Percentiles rank a stretch among this genome's conserved stretches.
Evolutionary conservation across 1,140 invertebrate genomes (phyloP).

Genomic region (fruit fly (Drosophila melanogaster)): DNA sequence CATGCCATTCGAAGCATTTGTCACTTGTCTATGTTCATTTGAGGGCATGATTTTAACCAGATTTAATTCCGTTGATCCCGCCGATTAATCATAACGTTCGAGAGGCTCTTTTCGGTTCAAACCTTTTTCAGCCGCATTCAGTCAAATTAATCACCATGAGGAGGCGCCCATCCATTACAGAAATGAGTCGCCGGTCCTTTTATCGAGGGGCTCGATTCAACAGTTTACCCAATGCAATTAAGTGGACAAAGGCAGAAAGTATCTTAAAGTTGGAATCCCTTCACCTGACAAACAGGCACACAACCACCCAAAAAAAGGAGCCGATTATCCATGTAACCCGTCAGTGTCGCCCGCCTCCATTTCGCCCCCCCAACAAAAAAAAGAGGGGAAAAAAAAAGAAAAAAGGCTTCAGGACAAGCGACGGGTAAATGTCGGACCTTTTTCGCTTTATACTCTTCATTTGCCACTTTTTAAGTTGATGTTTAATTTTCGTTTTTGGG

Average conservation of each 20-base stretch:
- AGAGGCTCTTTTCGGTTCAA: background rate
- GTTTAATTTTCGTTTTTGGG: conserved; percentile 41
- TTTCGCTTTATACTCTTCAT: conserved; percentile 29
- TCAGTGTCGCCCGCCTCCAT: conserved; percentile 5
- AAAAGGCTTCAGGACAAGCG: conserved; percentile 9
- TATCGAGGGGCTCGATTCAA: conserved; percentile 27
- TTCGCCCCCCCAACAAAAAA: background rate
- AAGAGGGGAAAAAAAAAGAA: background rate
- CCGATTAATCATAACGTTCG: conserved; percentile 34
- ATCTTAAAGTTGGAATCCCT: conserved; percentile 19
- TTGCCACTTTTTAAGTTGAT: conserved; percentile 48
- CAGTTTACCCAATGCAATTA: conserved; percentile 47
- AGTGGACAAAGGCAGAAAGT: conserved; percentile 33
- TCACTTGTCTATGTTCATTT: conserved; percentile 19
- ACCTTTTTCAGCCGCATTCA: conserved; percentile 23
- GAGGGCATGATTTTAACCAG: conserved; percentile 2
- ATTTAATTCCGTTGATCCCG: conserved; percentile 1
- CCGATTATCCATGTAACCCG: conserved; percentile 29
- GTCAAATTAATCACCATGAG: conserved; percentile 40
- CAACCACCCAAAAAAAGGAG: background rate
- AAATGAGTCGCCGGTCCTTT: conserved; percentile 6
- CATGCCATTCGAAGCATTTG: conserved; percentile 1
- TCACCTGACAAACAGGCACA: background rate
- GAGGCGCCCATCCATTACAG: conserved; percentile 32
- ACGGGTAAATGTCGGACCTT: conserved; percentile 15